These are phyloP conservation scores for Taxidea taxus DNA, from an alignment of 2,113 vertebrate species.

Conservation along the genomic window DNA sequence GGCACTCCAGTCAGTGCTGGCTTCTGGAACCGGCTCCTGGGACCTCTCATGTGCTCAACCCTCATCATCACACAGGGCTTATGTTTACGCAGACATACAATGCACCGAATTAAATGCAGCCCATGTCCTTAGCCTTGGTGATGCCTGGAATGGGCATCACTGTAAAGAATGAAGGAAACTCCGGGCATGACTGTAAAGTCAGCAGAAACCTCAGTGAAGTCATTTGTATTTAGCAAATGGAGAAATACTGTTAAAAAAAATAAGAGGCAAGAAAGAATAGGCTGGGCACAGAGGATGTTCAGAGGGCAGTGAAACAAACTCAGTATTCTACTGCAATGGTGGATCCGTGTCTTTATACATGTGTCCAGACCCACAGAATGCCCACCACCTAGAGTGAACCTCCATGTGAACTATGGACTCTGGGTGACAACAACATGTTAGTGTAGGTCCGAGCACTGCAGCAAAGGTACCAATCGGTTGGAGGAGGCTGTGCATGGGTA, in stretches of 20 bases:
- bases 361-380: not conserved
- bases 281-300: not conserved
- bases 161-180: no score
- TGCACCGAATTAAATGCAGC: not conserved
- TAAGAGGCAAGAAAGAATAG: not conserved
- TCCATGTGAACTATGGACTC: not conserved
- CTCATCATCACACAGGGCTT: not conserved
- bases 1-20: not conserved
- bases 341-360: no score
- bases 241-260: not conserved
- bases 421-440: not conserved
- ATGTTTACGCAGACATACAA: not conserved
- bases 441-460: fast-evolving
- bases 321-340: not conserved
- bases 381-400: not conserved
- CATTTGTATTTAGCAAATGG: not conserved
- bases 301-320: not conserved
- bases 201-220: not conserved
- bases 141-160: not conserved
- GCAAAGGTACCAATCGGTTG: not conserved
- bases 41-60: no score
- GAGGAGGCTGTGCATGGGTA: not conserved
- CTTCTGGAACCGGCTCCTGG: not conserved
- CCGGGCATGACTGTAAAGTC: not conserved
- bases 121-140: not conserved